Evolutionary conservation across 2,888 invertebrate genomes (phyloP).

Genomic region (Heteropelma amictum): DNA sequence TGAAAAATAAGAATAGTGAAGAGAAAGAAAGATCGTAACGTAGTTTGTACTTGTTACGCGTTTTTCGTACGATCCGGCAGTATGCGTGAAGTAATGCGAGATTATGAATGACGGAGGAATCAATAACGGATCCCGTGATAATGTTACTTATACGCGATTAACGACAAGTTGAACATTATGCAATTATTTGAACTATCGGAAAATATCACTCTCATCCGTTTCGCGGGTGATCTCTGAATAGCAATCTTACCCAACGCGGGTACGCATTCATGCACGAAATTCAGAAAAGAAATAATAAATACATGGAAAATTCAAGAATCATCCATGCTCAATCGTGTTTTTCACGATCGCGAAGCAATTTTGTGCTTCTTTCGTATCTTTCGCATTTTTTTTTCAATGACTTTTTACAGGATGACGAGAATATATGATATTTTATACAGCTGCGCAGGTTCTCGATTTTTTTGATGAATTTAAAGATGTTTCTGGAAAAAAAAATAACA

Average conservation of each 20-base stretch:
- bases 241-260: too few relatives aligned
- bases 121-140: conserved; percentile 7
- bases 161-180: conserved; percentile 1
- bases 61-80: not conserved
- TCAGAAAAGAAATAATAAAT: too few relatives aligned
- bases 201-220: conserved; percentile 41
- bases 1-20: not conserved
- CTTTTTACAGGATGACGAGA: conserved; percentile 18
- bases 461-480: conserved; percentile 29
- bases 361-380: not conserved
- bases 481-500: conserved; percentile 42
- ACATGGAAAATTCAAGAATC: not conserved
- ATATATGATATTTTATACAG: conserved; percentile 10
- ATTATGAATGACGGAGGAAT: conserved; percentile 19
- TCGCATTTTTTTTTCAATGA: conserved; percentile 19
- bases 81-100: not conserved
- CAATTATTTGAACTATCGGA: conserved; percentile 31
- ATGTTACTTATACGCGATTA: conserved; percentile 27
- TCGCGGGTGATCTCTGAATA: not conserved
- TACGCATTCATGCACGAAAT: too few relatives aligned
- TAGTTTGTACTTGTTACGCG: conserved; percentile 3
- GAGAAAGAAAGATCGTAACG: too few relatives aligned
- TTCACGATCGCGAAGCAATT: not conserved
- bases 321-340: not conserved
- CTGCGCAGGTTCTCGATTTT: not conserved